Evolutionary conservation across 2,797 vertebrate species (phyloP).

Genomic region (Eptatretus atami): DNA sequence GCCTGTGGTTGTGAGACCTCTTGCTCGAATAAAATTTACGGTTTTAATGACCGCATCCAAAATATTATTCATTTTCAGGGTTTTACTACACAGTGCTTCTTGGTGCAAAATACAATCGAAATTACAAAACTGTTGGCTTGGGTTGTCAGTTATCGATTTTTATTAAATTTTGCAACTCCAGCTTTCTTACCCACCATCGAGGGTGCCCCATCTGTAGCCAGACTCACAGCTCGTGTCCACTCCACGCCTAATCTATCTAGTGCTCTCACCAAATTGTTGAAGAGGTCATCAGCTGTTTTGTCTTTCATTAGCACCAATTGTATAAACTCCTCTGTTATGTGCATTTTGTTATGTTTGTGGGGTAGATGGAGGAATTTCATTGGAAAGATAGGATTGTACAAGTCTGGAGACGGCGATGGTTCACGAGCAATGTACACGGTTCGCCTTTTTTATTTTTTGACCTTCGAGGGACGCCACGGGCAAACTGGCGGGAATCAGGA

Average conservation of each 20-base stretch:
- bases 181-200: slow-evolving; percentile 1
- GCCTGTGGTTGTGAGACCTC: slow-evolving; percentile 8
- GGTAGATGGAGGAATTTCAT: too few relatives aligned
- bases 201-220: neutral
- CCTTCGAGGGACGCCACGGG: too few relatives aligned
- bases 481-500: too few relatives aligned
- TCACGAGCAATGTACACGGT: too few relatives aligned
- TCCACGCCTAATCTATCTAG: neutral
- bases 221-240: neutral
- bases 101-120: slow-evolving; percentile 12
- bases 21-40: slow-evolving; percentile 9
- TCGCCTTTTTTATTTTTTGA: too few relatives aligned
- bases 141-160: neutral
- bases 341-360: too few relatives aligned
- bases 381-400: too few relatives aligned
- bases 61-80: slow-evolving; percentile 10
- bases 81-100: slow-evolving; percentile 10
- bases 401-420: too few relatives aligned
- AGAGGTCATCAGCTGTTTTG: neutral
- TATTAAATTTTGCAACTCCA: neutral
- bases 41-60: slow-evolving; percentile 10
- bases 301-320: neutral
- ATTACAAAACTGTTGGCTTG: slow-evolving; percentile 1
- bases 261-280: neutral
- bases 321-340: neutral